A percentile compares a stretch with the other conserved stretches of the same genome.
Evolutionary conservation across 1,140 invertebrate genomes (phyloP).

Genomic region (Hypsibius dujardini): DNA sequence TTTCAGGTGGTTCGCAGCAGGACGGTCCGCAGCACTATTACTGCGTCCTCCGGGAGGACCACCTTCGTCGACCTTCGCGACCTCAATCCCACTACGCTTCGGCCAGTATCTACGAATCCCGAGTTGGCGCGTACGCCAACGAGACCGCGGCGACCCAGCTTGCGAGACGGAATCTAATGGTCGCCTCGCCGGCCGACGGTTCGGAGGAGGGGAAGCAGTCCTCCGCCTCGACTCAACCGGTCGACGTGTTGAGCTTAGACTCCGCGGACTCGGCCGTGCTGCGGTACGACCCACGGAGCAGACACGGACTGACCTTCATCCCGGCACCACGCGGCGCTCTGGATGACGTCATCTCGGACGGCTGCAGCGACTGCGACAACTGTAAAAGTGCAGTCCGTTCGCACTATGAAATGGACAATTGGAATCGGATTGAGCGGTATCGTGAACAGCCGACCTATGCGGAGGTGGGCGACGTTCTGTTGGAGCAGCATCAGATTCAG

Average conservation of each 20-base stretch:
- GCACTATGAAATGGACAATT: background rate
- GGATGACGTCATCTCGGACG: conserved; percentile 9
- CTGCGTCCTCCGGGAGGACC: background rate
- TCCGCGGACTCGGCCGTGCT: background rate
- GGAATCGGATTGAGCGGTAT: background rate
- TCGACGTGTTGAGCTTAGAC: background rate
- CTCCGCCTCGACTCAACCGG: conserved; percentile 8
- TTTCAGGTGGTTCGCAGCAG: background rate
- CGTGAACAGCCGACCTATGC: conserved; percentile 6
- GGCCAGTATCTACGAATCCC: no score
- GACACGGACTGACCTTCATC: background rate
- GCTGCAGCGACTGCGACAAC: conserved; percentile 7
- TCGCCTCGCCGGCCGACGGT: background rate
- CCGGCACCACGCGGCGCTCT: background rate
- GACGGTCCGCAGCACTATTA: background rate
- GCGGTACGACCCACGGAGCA: background rate
- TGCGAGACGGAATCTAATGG: background rate
- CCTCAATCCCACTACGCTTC: background rate
- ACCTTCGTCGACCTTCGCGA: background rate
- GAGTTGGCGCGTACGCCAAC: background rate
- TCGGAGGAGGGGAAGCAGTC: background rate
- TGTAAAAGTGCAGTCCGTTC: background rate
- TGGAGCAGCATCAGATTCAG: no score
- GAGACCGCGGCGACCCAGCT: background rate
- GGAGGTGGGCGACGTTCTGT: background rate